A percentile compares a stretch with the other conserved stretches of the same genome.
Evolutionary conservation across 2,113 vertebrate species (phyloP).

Genomic region (Triplophysa dalaica): DNA sequence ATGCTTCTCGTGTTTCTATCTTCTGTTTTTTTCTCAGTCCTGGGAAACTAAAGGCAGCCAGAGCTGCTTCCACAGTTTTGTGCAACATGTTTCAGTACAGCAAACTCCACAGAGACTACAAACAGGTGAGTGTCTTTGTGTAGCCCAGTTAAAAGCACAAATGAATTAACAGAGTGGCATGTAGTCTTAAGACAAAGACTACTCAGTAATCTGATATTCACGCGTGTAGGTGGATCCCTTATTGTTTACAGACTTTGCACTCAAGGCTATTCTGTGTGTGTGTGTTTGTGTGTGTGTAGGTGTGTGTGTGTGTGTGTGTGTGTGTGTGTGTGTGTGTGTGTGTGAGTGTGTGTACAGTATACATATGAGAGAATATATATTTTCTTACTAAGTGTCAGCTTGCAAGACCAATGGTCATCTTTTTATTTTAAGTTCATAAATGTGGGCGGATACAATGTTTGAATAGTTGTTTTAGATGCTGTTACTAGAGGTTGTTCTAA

Average conservation of each 20-base stretch:
- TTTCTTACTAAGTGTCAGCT: neutral
- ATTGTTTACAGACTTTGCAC: neutral
- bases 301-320: too few relatives aligned
- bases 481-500: neutral
- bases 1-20: conserved; percentile 46
- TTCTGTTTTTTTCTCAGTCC: conserved; percentile 69
- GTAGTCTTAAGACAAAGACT: neutral
- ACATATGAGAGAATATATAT: neutral
- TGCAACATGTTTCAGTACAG: conserved; percentile 95
- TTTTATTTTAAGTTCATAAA: conserved; percentile 7
- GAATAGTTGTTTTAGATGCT: neutral
- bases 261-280: neutral
- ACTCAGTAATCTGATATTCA: neutral
- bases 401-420: conserved; percentile 13
- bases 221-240: neutral
- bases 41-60: conserved; percentile 83
- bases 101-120: conserved; percentile 93
- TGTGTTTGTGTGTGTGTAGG: neutral
- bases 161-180: neutral
- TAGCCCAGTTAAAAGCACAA: conserved; percentile 1
- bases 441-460: neutral
- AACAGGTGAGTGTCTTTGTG: conserved; percentile 74
- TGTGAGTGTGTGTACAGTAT: too few relatives aligned
- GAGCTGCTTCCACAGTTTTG: conserved; percentile 88
- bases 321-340: neutral